Evolutionary conservation across 37 sponge, comb jelly and placozoan genomes (phyloP).

Genomic region (Spongia lamella): DNA sequence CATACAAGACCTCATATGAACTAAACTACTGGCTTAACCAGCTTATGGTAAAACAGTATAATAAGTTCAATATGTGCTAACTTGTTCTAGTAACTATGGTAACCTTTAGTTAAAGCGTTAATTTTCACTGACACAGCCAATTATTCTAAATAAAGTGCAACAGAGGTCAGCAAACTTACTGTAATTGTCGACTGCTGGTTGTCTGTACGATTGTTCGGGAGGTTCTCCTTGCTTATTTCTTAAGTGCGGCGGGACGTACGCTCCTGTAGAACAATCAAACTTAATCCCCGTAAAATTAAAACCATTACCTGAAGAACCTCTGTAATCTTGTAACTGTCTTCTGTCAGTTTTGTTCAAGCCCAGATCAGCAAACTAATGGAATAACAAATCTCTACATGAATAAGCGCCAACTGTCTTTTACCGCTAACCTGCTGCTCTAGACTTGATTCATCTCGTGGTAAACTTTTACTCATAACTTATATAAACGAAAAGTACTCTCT

Average conservation of each 20-base stretch:
- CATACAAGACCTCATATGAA: too few species aligned
- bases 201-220: not conserved
- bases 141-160: not conserved
- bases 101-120: too few species aligned
- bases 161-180: not conserved
- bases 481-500: conserved; percentile 11
- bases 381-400: not conserved
- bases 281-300: too few species aligned
- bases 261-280: too few species aligned
- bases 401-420: not conserved
- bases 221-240: conserved; percentile 2
- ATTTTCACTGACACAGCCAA: too few species aligned
- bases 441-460: conserved; percentile 83
- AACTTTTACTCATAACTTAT: conserved; percentile 81
- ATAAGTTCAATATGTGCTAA: too few species aligned
- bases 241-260: conserved; percentile 72
- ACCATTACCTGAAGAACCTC: too few species aligned
- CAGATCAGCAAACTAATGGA: conserved; percentile 91
- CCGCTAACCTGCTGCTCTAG: conserved; percentile 96
- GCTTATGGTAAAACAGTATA: too few species aligned
- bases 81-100: too few species aligned
- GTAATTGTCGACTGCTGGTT: too few species aligned
- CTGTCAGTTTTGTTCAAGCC: conserved; percentile 67
- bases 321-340: conserved; percentile 1
- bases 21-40: too few species aligned